Evolutionary conservation across 92 coral and sea anemone species (phyloP).

Genomic region (Epizoanthus fatuus): DNA sequence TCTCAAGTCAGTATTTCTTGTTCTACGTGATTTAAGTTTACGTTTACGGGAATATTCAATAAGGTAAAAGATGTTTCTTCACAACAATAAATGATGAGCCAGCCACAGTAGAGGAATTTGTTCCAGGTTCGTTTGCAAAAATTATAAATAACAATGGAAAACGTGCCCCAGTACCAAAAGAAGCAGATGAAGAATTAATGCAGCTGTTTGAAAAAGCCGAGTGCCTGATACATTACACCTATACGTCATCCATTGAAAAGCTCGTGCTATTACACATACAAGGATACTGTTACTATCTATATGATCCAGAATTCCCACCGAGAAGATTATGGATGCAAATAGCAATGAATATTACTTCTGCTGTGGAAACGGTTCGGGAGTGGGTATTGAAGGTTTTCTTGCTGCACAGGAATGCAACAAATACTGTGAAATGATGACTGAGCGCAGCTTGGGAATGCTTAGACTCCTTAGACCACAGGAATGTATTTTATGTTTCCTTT

Average conservation of each 20-base stretch:
- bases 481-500: no score
- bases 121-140: conserved; percentile 73
- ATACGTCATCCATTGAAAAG: conserved; percentile 46
- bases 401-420: no score
- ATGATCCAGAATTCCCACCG: conserved; percentile 80
- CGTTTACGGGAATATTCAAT: not conserved
- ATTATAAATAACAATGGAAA: conserved; percentile 68
- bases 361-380: not conserved
- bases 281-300: conserved; percentile 62
- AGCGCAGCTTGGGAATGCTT: no score
- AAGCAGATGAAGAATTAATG: conserved; percentile 49
- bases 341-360: conserved; percentile 50
- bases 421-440: no score
- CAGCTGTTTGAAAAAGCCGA: conserved; percentile 63
- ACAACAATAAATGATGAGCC: conserved; percentile 34
- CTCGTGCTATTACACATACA: conserved; percentile 71
- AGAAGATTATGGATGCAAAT: conserved; percentile 54
- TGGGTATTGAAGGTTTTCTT: no score
- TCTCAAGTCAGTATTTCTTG: not conserved
- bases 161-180: conserved; percentile 45
- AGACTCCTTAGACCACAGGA: no score
- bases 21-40: not conserved
- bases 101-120: conserved; percentile 73
- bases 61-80: not conserved
- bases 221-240: conserved; percentile 71